phyloP scores from a whole-genome alignment of 2,888 invertebrate species.

The Unio delphinus region DNA sequence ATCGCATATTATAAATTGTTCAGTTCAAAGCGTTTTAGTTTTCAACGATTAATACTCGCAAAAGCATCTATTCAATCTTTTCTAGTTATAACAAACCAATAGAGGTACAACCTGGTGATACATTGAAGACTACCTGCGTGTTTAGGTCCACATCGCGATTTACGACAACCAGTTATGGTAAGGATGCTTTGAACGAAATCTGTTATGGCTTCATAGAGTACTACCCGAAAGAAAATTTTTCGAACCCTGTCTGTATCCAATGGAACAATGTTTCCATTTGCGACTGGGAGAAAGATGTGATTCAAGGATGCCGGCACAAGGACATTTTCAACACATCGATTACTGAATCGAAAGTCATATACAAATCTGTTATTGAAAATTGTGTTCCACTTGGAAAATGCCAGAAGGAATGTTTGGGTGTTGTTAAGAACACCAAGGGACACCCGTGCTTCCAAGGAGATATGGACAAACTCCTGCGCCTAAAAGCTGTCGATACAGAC shows the following conservation, averaged over 20 bases:
- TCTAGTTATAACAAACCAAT: slow-evolving; percentile 19
- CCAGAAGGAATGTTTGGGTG: slow-evolving; percentile 9
- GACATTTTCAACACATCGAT: too few species aligned
- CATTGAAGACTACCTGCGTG: slow-evolving; percentile 28
- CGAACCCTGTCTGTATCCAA: slow-evolving; percentile 1
- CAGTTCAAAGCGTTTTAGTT: too few species aligned
- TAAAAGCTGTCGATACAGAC: background rate
- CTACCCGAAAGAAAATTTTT: slow-evolving; percentile 9
- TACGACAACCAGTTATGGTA: slow-evolving; percentile 15
- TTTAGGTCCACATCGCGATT: slow-evolving; percentile 17
- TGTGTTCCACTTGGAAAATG: background rate
- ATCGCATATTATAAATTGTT: too few species aligned
- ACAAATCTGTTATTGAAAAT: slow-evolving; percentile 1
- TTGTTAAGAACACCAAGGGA: background rate
- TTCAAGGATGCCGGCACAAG: too few species aligned
- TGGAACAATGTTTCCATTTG: slow-evolving; percentile 6
- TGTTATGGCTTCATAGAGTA: slow-evolving; percentile 8
- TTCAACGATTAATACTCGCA: too few species aligned
- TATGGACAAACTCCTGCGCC: slow-evolving; percentile 6
- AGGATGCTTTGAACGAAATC: slow-evolving; percentile 22
- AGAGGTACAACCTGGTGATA: slow-evolving; percentile 30
- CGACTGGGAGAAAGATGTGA: background rate
- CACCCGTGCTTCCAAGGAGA: slow-evolving; percentile 15
- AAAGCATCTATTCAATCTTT: too few species aligned
- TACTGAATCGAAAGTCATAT: background rate